phyloP scores from a whole-genome alignment of 2,888 invertebrate genomes.

The Ophion slaviceki region DNA sequence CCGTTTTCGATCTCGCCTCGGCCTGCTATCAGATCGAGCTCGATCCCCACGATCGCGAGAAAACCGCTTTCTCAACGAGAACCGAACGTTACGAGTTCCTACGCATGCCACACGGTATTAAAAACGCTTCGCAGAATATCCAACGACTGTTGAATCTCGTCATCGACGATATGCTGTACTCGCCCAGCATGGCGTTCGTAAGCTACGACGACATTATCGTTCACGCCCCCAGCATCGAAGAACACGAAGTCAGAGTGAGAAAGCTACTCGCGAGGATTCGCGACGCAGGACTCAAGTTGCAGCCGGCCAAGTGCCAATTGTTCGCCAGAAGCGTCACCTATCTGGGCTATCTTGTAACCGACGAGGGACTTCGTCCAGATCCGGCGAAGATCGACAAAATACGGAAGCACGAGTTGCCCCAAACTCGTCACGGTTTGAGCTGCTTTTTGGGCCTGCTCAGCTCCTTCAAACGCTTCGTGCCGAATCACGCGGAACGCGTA shows the following conservation, averaged over 20 bases:
- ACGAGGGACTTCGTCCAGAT: slow-evolving; percentile 27
- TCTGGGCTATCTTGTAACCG: slow-evolving; percentile 28
- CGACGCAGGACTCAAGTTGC: slow-evolving; percentile 31
- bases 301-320: slow-evolving; percentile 34
- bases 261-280: slow-evolving; percentile 25
- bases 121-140: slow-evolving; percentile 47
- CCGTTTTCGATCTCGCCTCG: slow-evolving; percentile 59
- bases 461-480: slow-evolving; percentile 52
- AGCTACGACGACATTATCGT: slow-evolving; percentile 44
- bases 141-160: slow-evolving; percentile 54
- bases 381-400: slow-evolving; percentile 7
- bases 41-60: slow-evolving; percentile 24
- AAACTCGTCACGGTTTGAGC: slow-evolving; percentile 10
- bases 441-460: slow-evolving; percentile 37
- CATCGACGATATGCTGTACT: slow-evolving; percentile 42
- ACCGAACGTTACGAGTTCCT: slow-evolving; percentile 54
- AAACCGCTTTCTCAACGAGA: slow-evolving; percentile 56
- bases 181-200: slow-evolving; percentile 21
- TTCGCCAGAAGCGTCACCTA: slow-evolving; percentile 7
- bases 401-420: slow-evolving; percentile 10
- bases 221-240: neutral
- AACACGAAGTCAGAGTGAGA: slow-evolving; percentile 32
- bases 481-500: slow-evolving; percentile 30
- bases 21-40: slow-evolving; percentile 56
- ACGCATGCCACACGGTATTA: slow-evolving; percentile 51